Percentiles rank a stretch among this genome's conserved stretches.
Conservation (phyloP, 1,140 invertebrate genomes). For the Drosophila seguyi region DNA sequence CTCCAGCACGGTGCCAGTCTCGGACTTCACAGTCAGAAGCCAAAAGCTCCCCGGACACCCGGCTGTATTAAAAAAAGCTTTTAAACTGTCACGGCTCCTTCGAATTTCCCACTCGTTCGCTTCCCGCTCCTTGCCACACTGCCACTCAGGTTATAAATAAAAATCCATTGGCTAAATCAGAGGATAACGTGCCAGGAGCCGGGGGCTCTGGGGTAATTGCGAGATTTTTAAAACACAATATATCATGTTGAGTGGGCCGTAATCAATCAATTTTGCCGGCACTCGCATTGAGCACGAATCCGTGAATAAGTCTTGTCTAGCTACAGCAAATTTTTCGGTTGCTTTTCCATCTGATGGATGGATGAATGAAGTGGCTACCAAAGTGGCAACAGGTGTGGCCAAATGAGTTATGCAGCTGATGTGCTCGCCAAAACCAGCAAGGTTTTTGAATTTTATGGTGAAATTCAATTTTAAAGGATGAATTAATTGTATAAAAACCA, state of each 20-base stretch:
- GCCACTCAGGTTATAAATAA: conserved; percentile 67
- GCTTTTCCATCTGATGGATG: conserved; percentile 35
- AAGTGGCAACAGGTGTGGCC: conserved; percentile 40
- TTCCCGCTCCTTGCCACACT: background rate
- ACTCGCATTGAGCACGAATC: conserved; percentile 57
- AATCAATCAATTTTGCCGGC: conserved; percentile 72
- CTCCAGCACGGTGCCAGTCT: conserved; percentile 5
- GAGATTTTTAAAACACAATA: conserved; percentile 67
- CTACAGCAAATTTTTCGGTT: conserved; percentile 16
- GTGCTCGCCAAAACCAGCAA: background rate
- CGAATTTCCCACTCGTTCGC: conserved; percentile 28
- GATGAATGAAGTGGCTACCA: conserved; percentile 24
- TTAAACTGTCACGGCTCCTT: conserved; percentile 71
- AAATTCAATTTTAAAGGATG: conserved; percentile 10
- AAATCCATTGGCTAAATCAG: conserved; percentile 68
- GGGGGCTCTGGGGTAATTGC: conserved; percentile 60
- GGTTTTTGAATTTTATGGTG: background rate
- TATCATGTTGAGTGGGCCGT: conserved; percentile 66
- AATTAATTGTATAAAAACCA: conserved; percentile 3
- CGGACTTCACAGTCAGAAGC: conserved; percentile 14
- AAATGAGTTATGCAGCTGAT: background rate
- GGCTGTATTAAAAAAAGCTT: conserved; percentile 80
- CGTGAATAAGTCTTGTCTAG: conserved; percentile 30
- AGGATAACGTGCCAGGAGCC: conserved; percentile 43
- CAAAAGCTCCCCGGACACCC: conserved; percentile 23